These are phyloP conservation scores for Parasteatoda tepidariorum DNA, from an alignment of 1,140 invertebrate genomes.

Conservation along the genomic window DNA sequence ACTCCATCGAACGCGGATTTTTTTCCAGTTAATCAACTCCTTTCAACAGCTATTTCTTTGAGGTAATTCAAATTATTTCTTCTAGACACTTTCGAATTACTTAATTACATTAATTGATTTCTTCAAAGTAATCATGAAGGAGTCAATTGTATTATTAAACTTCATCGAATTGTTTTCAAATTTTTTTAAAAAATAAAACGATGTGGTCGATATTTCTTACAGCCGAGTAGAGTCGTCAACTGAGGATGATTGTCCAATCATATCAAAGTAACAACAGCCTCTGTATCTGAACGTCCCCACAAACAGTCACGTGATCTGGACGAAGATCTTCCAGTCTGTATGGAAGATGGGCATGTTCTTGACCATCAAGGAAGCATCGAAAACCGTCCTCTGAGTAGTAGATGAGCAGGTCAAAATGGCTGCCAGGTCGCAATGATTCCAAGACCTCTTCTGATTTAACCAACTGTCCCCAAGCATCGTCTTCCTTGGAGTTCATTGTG, in stretches of 20 bases:
- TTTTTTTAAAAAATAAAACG: background rate
- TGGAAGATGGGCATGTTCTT: conserved; percentile 17
- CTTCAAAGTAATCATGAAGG: too few species aligned
- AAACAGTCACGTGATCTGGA: conserved; percentile 36
- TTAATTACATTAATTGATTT: too few species aligned
- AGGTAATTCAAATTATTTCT: too few species aligned
- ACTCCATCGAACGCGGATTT: too few species aligned
- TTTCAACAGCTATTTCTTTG: too few species aligned
- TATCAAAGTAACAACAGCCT: conserved; percentile 42
- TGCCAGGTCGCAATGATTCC: background rate
- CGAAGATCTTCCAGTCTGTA: conserved; percentile 26
- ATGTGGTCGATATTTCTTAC: background rate
- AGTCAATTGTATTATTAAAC: too few species aligned
- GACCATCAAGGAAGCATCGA: conserved; percentile 17
- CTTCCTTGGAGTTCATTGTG: conserved; percentile 40
- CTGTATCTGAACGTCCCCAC: conserved; percentile 33
- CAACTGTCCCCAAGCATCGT: conserved; percentile 32
- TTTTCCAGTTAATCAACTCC: too few species aligned
- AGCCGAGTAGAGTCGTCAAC: background rate
- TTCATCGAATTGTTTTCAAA: too few species aligned
- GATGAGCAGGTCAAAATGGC: conserved; percentile 23
- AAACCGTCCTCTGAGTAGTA: background rate
- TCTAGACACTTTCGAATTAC: too few species aligned
- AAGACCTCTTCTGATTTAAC: background rate
- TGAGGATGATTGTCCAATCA: background rate